phyloP scores from a whole-genome alignment of 2,113 vertebrate species.

The Vanacampus margaritifer region DNA sequence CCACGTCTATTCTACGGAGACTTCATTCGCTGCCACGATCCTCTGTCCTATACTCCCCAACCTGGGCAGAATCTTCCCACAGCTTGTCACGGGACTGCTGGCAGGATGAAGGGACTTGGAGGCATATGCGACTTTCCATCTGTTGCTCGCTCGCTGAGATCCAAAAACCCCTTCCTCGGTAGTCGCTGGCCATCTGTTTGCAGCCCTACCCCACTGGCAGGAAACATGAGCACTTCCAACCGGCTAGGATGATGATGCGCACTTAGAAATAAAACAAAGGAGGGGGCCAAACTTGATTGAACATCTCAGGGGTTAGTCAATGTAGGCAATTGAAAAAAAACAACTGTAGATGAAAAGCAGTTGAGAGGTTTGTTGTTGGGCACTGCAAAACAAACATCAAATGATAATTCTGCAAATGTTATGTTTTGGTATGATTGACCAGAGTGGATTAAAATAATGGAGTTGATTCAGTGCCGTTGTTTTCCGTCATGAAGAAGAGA shows the following conservation, averaged over 20 bases:
- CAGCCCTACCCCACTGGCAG: constrained; percentile 72
- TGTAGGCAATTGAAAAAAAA: not conserved
- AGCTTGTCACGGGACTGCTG: constrained; percentile 74
- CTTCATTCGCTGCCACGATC: constrained; percentile 45
- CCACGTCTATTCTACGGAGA: constrained; percentile 42
- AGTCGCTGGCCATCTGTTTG: constrained; percentile 77
- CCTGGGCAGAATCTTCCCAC: constrained; percentile 67
- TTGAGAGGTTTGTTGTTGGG: not conserved
- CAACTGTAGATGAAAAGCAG: not conserved
- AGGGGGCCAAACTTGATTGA: constrained; percentile 26
- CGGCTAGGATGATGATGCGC: constrained; percentile 51
- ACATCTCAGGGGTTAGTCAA: constrained; percentile 8
- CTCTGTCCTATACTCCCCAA: constrained; percentile 45
- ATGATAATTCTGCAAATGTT: not conserved
- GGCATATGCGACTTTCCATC: constrained; percentile 74
- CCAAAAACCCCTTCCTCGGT: constrained; percentile 67
- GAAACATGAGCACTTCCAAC: constrained; percentile 66
- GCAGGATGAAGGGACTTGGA: constrained; percentile 69
- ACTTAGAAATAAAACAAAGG: constrained; percentile 24
- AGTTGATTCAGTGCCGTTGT: not conserved
- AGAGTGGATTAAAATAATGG: not conserved
- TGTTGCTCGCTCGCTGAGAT: constrained; percentile 70
- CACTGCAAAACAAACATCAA: not conserved
- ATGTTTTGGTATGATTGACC: not conserved
- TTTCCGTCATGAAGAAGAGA: not conserved